Evolutionary conservation across 1,140 invertebrate species (phyloP).

Genomic region (Diachasma alloeum): DNA sequence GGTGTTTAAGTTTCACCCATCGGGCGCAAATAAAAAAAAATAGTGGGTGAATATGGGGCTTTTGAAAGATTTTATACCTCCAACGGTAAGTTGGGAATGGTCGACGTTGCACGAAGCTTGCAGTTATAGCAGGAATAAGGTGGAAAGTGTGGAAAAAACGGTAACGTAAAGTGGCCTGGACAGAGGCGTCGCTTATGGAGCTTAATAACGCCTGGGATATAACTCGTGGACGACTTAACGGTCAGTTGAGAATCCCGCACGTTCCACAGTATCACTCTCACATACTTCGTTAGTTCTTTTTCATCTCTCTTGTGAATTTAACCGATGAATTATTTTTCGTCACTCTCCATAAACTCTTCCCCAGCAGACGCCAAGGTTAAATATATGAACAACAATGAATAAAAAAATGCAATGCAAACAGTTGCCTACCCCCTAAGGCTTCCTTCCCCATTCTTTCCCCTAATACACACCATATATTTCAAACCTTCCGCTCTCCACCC

Average conservation of each 20-base stretch:
- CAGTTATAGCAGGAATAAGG: background rate
- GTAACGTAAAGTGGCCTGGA: background rate
- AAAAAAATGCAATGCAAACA: too few relatives aligned
- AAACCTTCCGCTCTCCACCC: too few relatives aligned
- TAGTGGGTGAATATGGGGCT: background rate
- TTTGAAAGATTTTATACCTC: slow-evolving; percentile 20
- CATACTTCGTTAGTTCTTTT: slow-evolving; percentile 1
- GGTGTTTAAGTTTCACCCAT: background rate
- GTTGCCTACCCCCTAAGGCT: too few relatives aligned
- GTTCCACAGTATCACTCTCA: background rate
- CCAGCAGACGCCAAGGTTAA: background rate
- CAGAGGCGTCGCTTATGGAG: background rate
- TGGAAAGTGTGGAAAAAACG: background rate
- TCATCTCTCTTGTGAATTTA: background rate
- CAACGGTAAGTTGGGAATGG: slow-evolving; percentile 10
- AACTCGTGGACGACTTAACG: slow-evolving; percentile 3
- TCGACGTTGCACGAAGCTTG: slow-evolving; percentile 1
- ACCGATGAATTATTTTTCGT: background rate
- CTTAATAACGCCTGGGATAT: background rate
- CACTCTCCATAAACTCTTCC: background rate
- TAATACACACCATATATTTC: too few relatives aligned
- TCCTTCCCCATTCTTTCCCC: too few relatives aligned
- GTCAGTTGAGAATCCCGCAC: slow-evolving; percentile 5
- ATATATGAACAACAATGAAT: background rate
- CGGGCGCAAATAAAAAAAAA: background rate